A percentile compares a stretch with the other conserved stretches of the same genome.
Evolutionary conservation across 2,113 vertebrate species (phyloP).

Genomic region (Noctilio leporinus): DNA sequence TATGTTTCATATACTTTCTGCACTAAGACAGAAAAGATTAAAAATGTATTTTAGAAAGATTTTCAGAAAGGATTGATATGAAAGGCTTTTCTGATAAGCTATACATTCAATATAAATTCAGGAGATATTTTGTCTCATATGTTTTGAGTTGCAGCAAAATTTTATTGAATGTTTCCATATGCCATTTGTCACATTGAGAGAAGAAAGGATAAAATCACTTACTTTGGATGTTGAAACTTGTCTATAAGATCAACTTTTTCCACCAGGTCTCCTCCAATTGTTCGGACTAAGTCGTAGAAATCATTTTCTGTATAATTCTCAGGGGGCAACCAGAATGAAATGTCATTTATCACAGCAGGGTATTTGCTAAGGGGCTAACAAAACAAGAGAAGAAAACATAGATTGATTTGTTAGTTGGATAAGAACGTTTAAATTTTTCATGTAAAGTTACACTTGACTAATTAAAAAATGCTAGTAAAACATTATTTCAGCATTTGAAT

Average conservation of each 20-base stretch:
- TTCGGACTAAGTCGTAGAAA: conserved; percentile 95
- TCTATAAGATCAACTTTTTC: conserved; percentile 91
- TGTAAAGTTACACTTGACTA: not conserved
- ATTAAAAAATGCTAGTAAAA: conserved; percentile 36
- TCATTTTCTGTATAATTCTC: conserved; percentile 86
- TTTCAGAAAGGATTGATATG: not conserved
- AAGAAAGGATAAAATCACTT: conserved; percentile 73
- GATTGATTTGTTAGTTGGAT: not conserved
- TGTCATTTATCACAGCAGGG: conserved; percentile 90
- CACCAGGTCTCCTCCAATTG: conserved; percentile 90
- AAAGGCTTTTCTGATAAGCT: not conserved
- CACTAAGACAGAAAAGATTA: not conserved
- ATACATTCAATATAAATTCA: not conserved
- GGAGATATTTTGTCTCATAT: not conserved
- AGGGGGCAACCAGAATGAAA: conserved; percentile 95
- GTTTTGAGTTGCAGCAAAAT: not conserved
- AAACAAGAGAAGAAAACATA: conserved; percentile 29
- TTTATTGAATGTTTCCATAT: not conserved
- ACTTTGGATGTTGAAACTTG: conserved; percentile 92
- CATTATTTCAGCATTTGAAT: conserved; percentile 1
- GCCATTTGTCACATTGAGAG: not conserved
- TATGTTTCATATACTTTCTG: not conserved
- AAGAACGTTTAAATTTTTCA: not conserved
- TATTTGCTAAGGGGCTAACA: conserved; percentile 91
- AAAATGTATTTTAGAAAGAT: not conserved